Conservation (phyloP, 2,888 invertebrate genomes). For the Ariolimax columbianus region DNA sequence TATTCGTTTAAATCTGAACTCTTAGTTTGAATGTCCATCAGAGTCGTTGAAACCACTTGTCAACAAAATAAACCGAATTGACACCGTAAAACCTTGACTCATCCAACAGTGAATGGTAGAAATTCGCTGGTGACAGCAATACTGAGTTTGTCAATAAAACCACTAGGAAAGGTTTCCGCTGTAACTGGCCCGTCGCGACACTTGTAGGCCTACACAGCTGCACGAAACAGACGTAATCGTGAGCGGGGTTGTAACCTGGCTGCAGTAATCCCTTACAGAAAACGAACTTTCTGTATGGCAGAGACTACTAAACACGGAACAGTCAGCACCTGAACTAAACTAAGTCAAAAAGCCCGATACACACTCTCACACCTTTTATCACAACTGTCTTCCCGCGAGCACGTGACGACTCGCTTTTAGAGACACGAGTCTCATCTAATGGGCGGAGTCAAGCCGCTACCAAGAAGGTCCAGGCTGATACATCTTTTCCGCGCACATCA, state of each 20-base stretch:
- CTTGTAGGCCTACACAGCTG: not conserved
- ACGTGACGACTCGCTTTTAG: constrained; percentile 26
- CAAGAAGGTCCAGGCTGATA: constrained; percentile 37
- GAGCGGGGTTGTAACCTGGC: not conserved
- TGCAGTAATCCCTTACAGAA: not conserved
- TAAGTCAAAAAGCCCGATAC: constrained; percentile 33
- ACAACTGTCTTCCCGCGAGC: constrained; percentile 24
- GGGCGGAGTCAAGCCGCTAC: constrained; percentile 43
- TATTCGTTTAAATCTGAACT: not conserved
- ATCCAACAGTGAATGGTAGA: not conserved
- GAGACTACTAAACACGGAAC: not conserved
- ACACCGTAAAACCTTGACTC: not conserved
- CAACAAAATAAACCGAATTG: not conserved
- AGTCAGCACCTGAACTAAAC: constrained; percentile 4
- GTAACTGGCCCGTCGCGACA: not conserved
- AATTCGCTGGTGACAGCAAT: not conserved
- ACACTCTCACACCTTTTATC: constrained; percentile 41
- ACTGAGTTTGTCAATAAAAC: not conserved
- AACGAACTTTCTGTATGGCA: not conserved
- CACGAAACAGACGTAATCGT: too few species aligned
- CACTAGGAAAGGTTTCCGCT: not conserved
- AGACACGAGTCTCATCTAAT: constrained; percentile 17
- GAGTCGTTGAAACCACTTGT: not conserved
- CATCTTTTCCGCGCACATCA: constrained; percentile 23
- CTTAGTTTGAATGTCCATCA: not conserved